phyloP scores from a whole-genome alignment of 2,888 invertebrate species.

The Microctonus hyperodae region DNA sequence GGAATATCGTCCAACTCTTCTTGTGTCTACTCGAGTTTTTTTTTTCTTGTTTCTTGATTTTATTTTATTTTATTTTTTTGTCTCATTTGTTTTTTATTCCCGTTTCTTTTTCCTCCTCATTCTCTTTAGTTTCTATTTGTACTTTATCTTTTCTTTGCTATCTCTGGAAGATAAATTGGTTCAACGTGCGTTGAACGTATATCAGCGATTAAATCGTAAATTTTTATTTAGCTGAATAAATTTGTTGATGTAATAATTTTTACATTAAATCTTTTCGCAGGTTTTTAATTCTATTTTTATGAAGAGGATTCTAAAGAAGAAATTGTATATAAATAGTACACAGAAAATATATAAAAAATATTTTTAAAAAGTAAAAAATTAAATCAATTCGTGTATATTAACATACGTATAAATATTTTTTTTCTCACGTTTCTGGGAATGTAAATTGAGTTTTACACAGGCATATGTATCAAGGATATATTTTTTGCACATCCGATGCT shows the following conservation, averaged over 20 bases:
- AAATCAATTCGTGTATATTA: no score
- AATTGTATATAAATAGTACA: neutral
- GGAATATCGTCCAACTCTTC: neutral
- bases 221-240: neutral
- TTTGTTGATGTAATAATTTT: neutral
- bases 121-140: neutral
- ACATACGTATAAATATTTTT: neutral
- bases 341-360: no score
- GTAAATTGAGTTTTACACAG: neutral
- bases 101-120: neutral
- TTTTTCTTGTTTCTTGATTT: no score
- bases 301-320: neutral
- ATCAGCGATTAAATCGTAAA: neutral
- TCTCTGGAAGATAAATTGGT: neutral
- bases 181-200: neutral
- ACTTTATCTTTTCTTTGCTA: neutral
- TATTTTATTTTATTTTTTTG: no score
- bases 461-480: neutral
- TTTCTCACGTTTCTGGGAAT: neutral
- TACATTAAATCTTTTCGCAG: neutral
- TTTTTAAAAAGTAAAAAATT: no score
- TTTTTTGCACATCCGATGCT: conserved; percentile 13
- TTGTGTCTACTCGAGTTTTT: neutral
- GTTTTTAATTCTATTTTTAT: neutral
- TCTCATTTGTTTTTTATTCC: conserved; percentile 1